A percentile compares a stretch with the other conserved stretches of the same genome.
These are phyloP conservation scores for Mesaphorura yosii DNA, from an alignment of 1,140 invertebrate genomes.

Conservation along the genomic window DNA sequence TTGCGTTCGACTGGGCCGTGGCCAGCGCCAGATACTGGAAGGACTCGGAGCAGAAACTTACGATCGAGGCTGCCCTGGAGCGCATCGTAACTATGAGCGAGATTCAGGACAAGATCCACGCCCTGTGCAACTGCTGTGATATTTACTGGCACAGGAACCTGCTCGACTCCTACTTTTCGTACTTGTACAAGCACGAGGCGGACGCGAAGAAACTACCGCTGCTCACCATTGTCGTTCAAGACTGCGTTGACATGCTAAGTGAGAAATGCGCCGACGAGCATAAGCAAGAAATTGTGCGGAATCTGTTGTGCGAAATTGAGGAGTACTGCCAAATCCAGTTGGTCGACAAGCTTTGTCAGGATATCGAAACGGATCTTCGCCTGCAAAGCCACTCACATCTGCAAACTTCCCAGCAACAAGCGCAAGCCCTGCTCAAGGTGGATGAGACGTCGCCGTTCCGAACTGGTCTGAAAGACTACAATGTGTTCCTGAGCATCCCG, in stretches of 20 bases:
- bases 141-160: conserved; percentile 72
- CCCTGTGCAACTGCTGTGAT: conserved; percentile 49
- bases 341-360: conserved; percentile 62
- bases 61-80: conserved; percentile 45
- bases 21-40: conserved; percentile 35
- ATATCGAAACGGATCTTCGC: conserved; percentile 81
- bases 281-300: conserved; percentile 24
- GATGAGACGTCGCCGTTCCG: conserved; percentile 54
- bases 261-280: conserved; percentile 27
- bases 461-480: conserved; percentile 42
- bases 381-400: conserved; percentile 82
- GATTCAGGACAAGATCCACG: conserved; percentile 36
- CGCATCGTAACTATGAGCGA: conserved; percentile 51
- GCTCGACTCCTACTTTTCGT: conserved; percentile 61
- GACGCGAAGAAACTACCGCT: conserved; percentile 35
- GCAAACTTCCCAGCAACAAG: conserved; percentile 44
- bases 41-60: conserved; percentile 42
- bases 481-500: conserved; percentile 43
- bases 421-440: neutral
- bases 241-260: conserved; percentile 20
- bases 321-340: conserved; percentile 38
- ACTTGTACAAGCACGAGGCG: conserved; percentile 50
- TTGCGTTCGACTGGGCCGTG: conserved; percentile 54
- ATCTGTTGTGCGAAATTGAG: conserved; percentile 21
- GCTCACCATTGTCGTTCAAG: conserved; percentile 20